Conservation (phyloP, 2,888 invertebrate genomes). For the Arctia plantaginis region DNA sequence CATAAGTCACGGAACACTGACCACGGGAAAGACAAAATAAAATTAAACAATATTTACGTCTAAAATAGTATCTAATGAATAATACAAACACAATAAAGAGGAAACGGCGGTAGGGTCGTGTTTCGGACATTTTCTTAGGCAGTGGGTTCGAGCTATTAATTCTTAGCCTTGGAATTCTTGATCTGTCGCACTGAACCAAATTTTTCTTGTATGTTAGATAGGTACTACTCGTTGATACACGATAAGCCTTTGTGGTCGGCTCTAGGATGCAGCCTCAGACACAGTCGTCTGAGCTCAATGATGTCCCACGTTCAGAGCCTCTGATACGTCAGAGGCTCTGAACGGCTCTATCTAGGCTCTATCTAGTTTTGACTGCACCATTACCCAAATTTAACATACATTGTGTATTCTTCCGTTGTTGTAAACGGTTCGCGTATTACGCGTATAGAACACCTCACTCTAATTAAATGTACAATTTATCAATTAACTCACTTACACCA, state of each 20-base stretch:
- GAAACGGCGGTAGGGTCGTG: background rate
- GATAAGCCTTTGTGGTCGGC: too few species aligned
- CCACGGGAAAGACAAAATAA: background rate
- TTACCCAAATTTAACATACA: too few species aligned
- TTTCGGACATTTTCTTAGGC: background rate
- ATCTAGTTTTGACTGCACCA: too few species aligned
- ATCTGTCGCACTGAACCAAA: background rate
- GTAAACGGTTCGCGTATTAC: too few species aligned
- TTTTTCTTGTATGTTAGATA: too few species aligned
- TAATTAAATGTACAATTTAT: background rate
- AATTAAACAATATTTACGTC: background rate
- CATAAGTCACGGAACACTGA: slow-evolving; percentile 38
- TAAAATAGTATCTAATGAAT: background rate
- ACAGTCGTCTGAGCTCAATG: too few species aligned
- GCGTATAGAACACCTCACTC: background rate
- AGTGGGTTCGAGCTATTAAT: background rate
- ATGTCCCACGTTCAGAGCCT: too few species aligned
- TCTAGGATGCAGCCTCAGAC: too few species aligned
- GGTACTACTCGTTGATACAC: too few species aligned
- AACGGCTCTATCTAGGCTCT: too few species aligned
- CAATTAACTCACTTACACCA: background rate
- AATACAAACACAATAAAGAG: background rate
- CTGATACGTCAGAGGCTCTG: too few species aligned
- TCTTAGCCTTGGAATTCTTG: background rate
- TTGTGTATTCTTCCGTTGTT: too few species aligned